phyloP scores from a whole-genome alignment of 2,888 invertebrate species.

The Allygus modestus region DNA sequence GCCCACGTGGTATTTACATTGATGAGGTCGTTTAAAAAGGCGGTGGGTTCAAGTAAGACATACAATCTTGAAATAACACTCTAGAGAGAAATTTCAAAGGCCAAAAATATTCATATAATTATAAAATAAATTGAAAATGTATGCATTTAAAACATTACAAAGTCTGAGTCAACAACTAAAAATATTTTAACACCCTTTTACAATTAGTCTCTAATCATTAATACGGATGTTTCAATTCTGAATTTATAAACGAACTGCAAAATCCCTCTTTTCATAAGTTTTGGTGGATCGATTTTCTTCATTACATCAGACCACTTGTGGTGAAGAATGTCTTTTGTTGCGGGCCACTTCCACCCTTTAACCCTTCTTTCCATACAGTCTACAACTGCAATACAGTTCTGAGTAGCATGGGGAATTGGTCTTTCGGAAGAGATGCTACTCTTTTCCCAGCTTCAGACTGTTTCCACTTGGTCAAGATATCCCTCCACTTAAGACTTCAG shows the following conservation, averaged over 20 bases:
- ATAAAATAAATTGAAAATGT: neutral
- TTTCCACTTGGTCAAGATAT: conserved; percentile 60
- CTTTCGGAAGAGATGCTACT: conserved; percentile 62
- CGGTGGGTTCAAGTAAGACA: conserved; percentile 55
- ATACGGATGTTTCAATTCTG: conserved; percentile 45
- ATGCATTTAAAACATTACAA: neutral
- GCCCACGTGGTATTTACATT: conserved; percentile 19
- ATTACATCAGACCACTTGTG: conserved; percentile 48
- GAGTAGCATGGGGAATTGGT: conserved; percentile 63
- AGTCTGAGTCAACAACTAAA: conserved; percentile 18
- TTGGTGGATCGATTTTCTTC: conserved; percentile 57
- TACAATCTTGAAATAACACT: conserved; percentile 54
- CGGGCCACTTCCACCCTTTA: conserved; percentile 40
- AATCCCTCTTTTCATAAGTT: conserved; percentile 55
- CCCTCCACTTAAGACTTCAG: conserved; percentile 68
- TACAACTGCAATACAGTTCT: conserved; percentile 31
- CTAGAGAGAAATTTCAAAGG: conserved; percentile 46
- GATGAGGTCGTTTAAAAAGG: conserved; percentile 13
- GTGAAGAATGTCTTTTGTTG: conserved; percentile 34
- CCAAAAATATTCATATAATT: conserved; percentile 1
- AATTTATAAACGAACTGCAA: conserved; percentile 65
- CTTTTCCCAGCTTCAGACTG: conserved; percentile 60
- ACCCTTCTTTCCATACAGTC: neutral
- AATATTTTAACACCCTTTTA: neutral
- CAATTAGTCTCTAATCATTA: conserved; percentile 11